Percentiles rank a stretch among this genome's conserved stretches.
phyloP scores from a whole-genome alignment of 92 coral and sea anemone genomes.

The Zoanthus sociatus region DNA sequence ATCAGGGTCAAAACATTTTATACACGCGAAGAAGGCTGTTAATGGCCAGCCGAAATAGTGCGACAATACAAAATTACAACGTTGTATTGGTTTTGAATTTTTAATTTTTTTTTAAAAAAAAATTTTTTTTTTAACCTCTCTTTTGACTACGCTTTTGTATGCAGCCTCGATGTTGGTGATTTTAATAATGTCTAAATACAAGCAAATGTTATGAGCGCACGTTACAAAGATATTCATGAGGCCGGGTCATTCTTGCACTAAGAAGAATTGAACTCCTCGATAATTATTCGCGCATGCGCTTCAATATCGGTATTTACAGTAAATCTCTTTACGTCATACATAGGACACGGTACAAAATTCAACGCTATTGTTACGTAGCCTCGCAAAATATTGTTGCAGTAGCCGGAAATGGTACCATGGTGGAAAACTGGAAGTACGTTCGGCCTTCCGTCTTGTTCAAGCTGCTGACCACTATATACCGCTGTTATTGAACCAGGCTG shows the following conservation, averaged over 20 bases:
- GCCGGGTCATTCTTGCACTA: neutral
- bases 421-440: conserved; percentile 71
- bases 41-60: no score
- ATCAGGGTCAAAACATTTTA: no score
- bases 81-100: no score
- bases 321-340: conserved; percentile 37
- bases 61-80: no score
- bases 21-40: no score
- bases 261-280: conserved; percentile 60
- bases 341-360: conserved; percentile 63
- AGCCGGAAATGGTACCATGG: conserved; percentile 83
- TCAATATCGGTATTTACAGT: conserved; percentile 31
- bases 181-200: no score
- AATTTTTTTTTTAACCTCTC: no score
- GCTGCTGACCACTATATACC: conserved; percentile 64
- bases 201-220: no score
- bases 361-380: conserved; percentile 72
- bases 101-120: no score
- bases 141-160: no score
- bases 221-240: no score
- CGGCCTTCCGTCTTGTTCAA: conserved; percentile 49
- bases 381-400: conserved; percentile 64
- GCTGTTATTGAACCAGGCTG: conserved; percentile 74
- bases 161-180: no score
- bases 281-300: conserved; percentile 71